A percentile compares a stretch with the other conserved stretches of the same genome.
Conservation (phyloP, 2,113 vertebrate species). For the Rhinolophus sinicus region DNA sequence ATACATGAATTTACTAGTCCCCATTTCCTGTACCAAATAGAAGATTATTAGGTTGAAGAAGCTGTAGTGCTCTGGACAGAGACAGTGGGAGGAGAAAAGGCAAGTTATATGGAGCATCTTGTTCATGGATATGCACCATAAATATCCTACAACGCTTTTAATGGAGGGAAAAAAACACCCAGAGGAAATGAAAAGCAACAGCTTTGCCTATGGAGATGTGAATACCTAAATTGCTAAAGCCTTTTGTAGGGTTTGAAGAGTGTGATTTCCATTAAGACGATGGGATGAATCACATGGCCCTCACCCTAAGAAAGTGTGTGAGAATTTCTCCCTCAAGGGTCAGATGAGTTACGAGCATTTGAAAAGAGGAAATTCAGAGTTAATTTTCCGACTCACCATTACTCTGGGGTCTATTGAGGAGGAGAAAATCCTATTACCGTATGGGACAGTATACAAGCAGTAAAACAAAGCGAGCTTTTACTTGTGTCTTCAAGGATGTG, state of each 20-base stretch:
- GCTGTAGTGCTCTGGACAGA: neutral
- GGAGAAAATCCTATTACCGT: neutral
- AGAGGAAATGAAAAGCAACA: constrained; percentile 61
- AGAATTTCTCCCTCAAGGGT: constrained; percentile 48
- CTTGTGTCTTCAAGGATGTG: neutral
- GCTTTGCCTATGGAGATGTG: constrained; percentile 38
- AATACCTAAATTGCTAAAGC: constrained; percentile 49
- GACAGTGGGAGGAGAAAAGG: neutral
- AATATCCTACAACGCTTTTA: constrained; percentile 15
- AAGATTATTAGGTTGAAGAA: neutral
- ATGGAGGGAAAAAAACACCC: neutral
- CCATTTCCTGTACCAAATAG: neutral
- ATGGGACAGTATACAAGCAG: neutral
- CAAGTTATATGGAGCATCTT: neutral
- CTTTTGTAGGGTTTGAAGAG: constrained; percentile 30
- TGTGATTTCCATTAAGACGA: constrained; percentile 59
- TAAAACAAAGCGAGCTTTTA: neutral
- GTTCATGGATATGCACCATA: neutral
- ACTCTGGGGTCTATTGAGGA: neutral
- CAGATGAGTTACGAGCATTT: constrained; percentile 53
- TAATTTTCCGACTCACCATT: constrained; percentile 42
- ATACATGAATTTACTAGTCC: neutral
- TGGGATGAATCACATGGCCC: constrained; percentile 49
- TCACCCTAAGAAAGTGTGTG: neutral
- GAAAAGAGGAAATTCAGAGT: constrained; percentile 62